Evolutionary conservation across 2,888 invertebrate species (phyloP).

Genomic region (Drosophila hamatofila): DNA sequence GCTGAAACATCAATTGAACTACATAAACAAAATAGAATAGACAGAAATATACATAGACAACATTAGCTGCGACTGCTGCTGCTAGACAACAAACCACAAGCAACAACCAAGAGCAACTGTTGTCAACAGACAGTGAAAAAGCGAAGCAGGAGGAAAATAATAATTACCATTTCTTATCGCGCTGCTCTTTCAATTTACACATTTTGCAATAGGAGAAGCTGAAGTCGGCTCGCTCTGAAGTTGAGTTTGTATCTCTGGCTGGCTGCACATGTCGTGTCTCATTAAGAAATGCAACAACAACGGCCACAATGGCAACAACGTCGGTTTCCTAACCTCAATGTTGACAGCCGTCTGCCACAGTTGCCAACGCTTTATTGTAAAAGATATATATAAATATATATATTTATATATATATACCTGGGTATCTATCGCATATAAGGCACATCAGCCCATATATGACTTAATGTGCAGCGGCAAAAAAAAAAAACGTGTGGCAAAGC

Average conservation of each 20-base stretch:
- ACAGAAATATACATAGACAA: not conserved
- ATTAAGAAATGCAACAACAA: constrained; percentile 56
- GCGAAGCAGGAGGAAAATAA: not conserved
- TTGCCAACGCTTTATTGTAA: constrained; percentile 33
- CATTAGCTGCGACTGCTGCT: not conserved
- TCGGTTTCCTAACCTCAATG: constrained; percentile 78
- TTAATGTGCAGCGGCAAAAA: constrained; percentile 22
- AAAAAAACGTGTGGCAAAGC: constrained; percentile 51
- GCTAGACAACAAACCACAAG: not conserved
- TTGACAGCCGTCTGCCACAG: constrained; percentile 48
- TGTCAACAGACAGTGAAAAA: constrained; percentile 8
- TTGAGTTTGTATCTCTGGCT: constrained; percentile 37
- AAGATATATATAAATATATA: constrained; percentile 4
- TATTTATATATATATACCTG: not conserved
- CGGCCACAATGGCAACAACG: constrained; percentile 28
- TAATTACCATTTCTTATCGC: constrained; percentile 70
- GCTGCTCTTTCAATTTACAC: constrained; percentile 69
- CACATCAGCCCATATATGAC: constrained; percentile 52
- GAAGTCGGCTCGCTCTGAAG: constrained; percentile 67
- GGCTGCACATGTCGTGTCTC: constrained; percentile 60
- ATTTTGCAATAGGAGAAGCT: constrained; percentile 15
- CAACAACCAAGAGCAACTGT: constrained; percentile 27
- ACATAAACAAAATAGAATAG: constrained; percentile 4
- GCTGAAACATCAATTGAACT: constrained; percentile 32
- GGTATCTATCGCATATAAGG: constrained; percentile 36